phyloP scores from a whole-genome alignment of 2,113 vertebrate genomes.

The Poecile atricapillus region DNA sequence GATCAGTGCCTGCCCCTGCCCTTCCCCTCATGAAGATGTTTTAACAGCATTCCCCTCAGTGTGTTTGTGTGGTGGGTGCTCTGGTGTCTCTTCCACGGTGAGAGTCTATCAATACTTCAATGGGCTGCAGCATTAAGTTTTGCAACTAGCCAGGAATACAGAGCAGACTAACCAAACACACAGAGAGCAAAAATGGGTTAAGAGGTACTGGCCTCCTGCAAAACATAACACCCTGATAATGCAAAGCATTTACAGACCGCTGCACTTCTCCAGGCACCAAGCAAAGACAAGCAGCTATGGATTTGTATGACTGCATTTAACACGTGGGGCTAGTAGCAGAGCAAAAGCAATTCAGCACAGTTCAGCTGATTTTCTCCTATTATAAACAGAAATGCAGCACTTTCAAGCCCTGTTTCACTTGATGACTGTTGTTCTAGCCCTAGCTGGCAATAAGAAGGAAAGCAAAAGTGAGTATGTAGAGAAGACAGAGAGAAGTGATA shows the following conservation, averaged over 20 bases:
- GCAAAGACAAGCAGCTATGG: rapidly evolving
- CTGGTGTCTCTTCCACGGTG: background rate
- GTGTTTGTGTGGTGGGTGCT: background rate
- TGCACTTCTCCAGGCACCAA: background rate
- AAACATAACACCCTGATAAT: background rate
- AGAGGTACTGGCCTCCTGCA: background rate
- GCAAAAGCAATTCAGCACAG: background rate
- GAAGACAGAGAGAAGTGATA: background rate
- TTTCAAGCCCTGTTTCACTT: background rate
- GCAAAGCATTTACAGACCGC: background rate
- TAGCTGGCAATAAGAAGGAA: background rate
- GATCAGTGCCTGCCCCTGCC: background rate
- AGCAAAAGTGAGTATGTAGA: background rate
- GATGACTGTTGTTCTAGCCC: background rate
- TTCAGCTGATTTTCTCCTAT: background rate
- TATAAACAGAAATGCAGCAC: background rate
- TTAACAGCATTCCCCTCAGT: background rate
- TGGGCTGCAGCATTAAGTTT: background rate
- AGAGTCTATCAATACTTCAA: background rate
- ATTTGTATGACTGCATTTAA: background rate
- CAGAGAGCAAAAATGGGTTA: background rate
- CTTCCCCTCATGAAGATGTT: background rate
- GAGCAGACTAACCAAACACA: background rate
- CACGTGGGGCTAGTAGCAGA: background rate
- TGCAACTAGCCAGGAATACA: background rate